Evolutionary conservation across 2,888 invertebrate species (phyloP).

Genomic region (Mimas tiliae): DNA sequence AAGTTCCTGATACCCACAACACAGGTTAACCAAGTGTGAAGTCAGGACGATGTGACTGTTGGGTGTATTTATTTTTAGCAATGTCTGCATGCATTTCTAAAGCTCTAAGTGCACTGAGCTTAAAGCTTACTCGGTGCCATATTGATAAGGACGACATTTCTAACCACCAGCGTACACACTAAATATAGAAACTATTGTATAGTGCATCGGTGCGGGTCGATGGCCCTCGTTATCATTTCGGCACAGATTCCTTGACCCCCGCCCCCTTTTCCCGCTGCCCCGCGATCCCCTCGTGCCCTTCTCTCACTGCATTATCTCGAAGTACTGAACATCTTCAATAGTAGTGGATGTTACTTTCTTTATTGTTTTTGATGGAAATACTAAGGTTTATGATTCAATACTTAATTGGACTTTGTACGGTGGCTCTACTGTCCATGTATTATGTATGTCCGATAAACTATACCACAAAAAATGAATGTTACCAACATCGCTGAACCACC

Average conservation of each 20-base stretch:
- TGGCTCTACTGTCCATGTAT: too few relatives aligned
- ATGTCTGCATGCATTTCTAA: too few relatives aligned
- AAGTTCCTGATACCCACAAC: too few relatives aligned
- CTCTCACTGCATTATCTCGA: constrained; percentile 28
- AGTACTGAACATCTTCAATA: background rate
- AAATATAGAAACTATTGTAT: constrained; percentile 38
- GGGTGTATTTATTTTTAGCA: background rate
- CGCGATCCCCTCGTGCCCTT: constrained; percentile 10
- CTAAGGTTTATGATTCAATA: too few relatives aligned
- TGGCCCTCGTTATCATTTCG: constrained; percentile 80
- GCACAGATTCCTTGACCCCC: constrained; percentile 79
- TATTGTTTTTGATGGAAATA: background rate
- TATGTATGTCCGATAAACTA: too few relatives aligned
- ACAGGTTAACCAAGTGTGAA: too few relatives aligned
- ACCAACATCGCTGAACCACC: too few relatives aligned
- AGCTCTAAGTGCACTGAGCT: background rate
- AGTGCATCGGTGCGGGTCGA: constrained; percentile 58
- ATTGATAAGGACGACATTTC: constrained; percentile 13
- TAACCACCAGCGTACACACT: constrained; percentile 26
- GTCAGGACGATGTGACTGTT: too few relatives aligned
- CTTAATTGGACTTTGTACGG: too few relatives aligned
- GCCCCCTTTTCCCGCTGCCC: constrained; percentile 35
- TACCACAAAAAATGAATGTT: too few relatives aligned
- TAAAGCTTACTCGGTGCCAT: background rate
- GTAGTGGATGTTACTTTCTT: background rate